Conservation (phyloP, 2,888 invertebrate species). For the Ophonus ardosiacus region DNA sequence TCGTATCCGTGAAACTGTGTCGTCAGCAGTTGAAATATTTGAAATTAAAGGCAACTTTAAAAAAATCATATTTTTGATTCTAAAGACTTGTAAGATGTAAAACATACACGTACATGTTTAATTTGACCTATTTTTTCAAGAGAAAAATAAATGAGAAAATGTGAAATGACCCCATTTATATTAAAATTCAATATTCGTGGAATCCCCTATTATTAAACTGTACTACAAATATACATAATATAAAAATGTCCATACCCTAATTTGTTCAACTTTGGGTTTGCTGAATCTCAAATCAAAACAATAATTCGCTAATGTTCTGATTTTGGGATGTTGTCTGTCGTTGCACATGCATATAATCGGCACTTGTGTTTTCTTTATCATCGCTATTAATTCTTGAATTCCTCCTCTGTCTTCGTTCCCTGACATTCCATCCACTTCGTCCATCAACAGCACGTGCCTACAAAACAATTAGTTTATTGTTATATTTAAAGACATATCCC, state of each 20-base stretch:
- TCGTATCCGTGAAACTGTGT: no score
- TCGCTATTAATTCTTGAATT: constrained; percentile 92
- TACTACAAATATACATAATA: neutral
- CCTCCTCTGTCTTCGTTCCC: constrained; percentile 99
- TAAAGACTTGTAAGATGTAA: no score
- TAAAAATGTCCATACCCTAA: constrained; percentile 80
- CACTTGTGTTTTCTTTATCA: constrained; percentile 92
- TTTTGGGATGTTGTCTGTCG: constrained; percentile 94
- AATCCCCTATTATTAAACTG: neutral
- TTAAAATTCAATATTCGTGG: no score
- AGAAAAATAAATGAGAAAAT: no score
- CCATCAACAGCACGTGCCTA: constrained; percentile 96
- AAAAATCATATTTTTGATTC: no score
- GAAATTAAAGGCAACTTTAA: no score
- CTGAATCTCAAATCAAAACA: constrained; percentile 94
- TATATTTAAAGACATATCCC: constrained; percentile 70
- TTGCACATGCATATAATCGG: constrained; percentile 99
- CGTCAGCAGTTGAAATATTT: no score
- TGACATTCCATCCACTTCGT: constrained; percentile 99
- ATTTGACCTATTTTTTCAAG: no score
- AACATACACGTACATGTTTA: no score
- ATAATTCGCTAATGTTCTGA: constrained; percentile 94
- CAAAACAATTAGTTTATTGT: no score
- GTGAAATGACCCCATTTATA: no score
- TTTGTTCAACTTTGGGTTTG: constrained; percentile 92